Percentiles rank a stretch among this genome's conserved stretches.
Conservation (phyloP, 1,140 invertebrate genomes). For the Drosophila nebulosa region DNA sequence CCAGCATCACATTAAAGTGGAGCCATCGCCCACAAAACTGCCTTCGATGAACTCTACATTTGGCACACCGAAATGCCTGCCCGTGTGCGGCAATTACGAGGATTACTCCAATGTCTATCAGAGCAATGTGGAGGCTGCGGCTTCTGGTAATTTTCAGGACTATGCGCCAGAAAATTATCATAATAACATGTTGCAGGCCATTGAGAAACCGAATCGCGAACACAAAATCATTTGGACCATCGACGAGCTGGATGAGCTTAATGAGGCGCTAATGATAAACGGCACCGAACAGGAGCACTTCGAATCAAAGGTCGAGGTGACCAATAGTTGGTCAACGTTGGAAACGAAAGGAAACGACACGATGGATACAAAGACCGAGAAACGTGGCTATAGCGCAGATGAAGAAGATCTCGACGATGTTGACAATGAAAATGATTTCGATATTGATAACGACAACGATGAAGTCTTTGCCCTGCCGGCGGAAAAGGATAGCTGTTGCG, state of each 20-base stretch:
- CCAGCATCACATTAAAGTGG: constrained; percentile 35
- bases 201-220: constrained; percentile 73
- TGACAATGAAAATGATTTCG: constrained; percentile 36
- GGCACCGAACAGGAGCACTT: constrained; percentile 17
- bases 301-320: neutral
- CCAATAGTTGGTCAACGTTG: neutral
- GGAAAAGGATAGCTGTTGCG: constrained; percentile 14
- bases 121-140: neutral
- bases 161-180: constrained; percentile 60
- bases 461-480: constrained; percentile 42
- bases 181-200: constrained; percentile 52
- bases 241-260: constrained; percentile 67
- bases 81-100: constrained; percentile 53
- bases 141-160: constrained; percentile 21
- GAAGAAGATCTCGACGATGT: constrained; percentile 42
- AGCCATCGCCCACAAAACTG: constrained; percentile 46
- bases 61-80: constrained; percentile 70
- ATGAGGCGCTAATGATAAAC: constrained; percentile 49
- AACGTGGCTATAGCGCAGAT: constrained; percentile 12
- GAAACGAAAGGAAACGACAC: neutral
- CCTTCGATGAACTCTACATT: constrained; percentile 79
- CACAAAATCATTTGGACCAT: constrained; percentile 79
- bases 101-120: constrained; percentile 62
- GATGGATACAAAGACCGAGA: neutral
- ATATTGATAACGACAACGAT: constrained; percentile 38